Conservation (phyloP, 1,140 invertebrate genomes). For the Tenebrio molitor region DNA sequence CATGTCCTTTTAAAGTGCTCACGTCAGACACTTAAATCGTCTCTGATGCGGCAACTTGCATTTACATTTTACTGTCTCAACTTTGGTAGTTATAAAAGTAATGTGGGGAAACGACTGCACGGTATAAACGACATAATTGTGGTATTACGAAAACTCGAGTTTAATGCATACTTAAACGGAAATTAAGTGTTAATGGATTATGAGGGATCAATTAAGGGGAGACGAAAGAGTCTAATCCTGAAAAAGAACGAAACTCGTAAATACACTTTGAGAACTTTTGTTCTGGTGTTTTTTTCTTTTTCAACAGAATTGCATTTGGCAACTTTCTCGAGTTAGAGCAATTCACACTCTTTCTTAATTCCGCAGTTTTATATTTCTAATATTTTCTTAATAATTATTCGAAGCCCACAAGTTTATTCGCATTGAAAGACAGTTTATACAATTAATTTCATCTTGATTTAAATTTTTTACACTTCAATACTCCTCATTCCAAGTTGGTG, state of each 20-base stretch:
- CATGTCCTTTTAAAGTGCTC: background rate
- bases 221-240: background rate
- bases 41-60: too few relatives aligned
- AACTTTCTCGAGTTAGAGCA: background rate
- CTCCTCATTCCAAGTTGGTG: too few relatives aligned
- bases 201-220: background rate
- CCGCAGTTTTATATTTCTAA: background rate
- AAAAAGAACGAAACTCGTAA: conserved; percentile 4
- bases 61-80: background rate
- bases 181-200: background rate
- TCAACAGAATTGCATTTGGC: background rate
- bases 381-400: too few relatives aligned
- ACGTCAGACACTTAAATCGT: background rate
- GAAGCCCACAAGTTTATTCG: too few relatives aligned
- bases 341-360: background rate
- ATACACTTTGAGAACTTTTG: conserved; percentile 1
- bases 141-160: too few relatives aligned
- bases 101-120: too few relatives aligned
- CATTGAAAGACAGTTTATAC: too few relatives aligned
- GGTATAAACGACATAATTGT: too few relatives aligned
- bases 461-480: too few relatives aligned
- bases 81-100: background rate
- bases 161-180: too few relatives aligned
- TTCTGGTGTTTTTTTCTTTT: background rate
- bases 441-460: too few relatives aligned